phyloP scores from a whole-genome alignment of 2,888 invertebrate species.

The Polyploca ridens region DNA sequence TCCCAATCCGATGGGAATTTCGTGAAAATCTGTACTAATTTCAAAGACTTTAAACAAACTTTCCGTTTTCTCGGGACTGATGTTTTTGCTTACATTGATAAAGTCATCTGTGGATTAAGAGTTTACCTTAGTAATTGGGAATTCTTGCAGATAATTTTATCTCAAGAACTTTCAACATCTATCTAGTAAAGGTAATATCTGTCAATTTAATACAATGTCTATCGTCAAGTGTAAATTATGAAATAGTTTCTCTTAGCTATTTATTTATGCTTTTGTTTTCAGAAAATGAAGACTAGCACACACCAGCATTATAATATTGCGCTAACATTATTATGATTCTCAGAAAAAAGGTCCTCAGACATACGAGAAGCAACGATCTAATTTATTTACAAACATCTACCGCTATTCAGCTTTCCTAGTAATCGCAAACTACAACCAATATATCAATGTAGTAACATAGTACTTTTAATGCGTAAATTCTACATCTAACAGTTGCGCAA shows the following conservation, averaged over 20 bases:
- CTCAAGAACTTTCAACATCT: neutral
- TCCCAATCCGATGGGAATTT: conserved; percentile 4
- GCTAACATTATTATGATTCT: neutral
- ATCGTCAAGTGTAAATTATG: neutral
- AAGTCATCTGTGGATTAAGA: neutral
- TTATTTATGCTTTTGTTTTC: no score
- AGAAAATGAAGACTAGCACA: no score
- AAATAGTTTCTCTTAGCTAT: no score
- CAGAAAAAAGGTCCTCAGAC: neutral
- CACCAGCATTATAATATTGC: no score
- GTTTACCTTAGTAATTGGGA: neutral
- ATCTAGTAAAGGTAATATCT: neutral
- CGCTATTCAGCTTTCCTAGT: neutral
- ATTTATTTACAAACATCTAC: conserved; percentile 1
- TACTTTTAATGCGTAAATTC: neutral
- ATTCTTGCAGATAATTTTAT: neutral
- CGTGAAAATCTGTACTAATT: conserved; percentile 8
- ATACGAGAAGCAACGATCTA: neutral
- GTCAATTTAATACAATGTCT: neutral
- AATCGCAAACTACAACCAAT: neutral
- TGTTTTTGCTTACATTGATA: conserved; percentile 6
- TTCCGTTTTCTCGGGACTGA: neutral
- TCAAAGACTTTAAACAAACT: conserved; percentile 2
- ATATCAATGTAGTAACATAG: neutral
- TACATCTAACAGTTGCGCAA: neutral